These are phyloP conservation scores for Zeus faber DNA, from an alignment of 2,113 vertebrate genomes.

Conservation along the genomic window DNA sequence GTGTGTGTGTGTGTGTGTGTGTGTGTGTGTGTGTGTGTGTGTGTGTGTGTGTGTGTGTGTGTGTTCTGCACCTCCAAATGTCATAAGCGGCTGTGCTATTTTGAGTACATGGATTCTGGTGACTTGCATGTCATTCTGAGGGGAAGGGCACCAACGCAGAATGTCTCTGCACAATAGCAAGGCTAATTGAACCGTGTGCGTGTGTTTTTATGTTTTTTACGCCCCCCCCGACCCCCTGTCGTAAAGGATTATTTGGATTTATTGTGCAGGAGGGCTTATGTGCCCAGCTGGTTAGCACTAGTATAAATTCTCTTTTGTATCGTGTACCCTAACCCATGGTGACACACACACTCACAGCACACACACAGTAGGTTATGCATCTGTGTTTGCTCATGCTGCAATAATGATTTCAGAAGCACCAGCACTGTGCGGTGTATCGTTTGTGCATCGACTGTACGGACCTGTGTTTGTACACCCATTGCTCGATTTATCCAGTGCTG, in stretches of 20 bases:
- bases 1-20: slow-evolving; percentile 7
- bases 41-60: slow-evolving; percentile 13
- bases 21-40: slow-evolving; percentile 20
- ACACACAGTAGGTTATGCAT: slow-evolving; percentile 21
- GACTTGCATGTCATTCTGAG: slow-evolving; percentile 62
- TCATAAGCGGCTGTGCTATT: slow-evolving; percentile 65
- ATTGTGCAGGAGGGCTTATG: slow-evolving; percentile 74
- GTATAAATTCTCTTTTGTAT: slow-evolving; percentile 67
- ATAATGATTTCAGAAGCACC: slow-evolving; percentile 16
- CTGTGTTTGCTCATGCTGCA: slow-evolving; percentile 17
- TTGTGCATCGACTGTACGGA: slow-evolving; percentile 19
- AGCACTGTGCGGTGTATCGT: slow-evolving; percentile 1
- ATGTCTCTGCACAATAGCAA: slow-evolving; percentile 56
- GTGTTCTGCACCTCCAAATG: slow-evolving; percentile 55
- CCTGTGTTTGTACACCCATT: background rate
- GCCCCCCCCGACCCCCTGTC: slow-evolving; percentile 52
- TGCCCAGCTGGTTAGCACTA: slow-evolving; percentile 72
- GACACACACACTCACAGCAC: slow-evolving; percentile 6
- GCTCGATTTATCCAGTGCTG: background rate
- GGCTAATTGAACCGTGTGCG: slow-evolving; percentile 54
- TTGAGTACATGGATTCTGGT: slow-evolving; percentile 61
- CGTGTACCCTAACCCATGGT: slow-evolving; percentile 16
- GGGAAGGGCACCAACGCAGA: slow-evolving; percentile 50
- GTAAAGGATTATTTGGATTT: slow-evolving; percentile 80
- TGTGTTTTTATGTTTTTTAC: slow-evolving; percentile 13